Evolutionary conservation across 1,140 invertebrate genomes (phyloP), one percentile per base, ranked within the genome.

Genomic region (Trichonephila inaurata): DNA sequence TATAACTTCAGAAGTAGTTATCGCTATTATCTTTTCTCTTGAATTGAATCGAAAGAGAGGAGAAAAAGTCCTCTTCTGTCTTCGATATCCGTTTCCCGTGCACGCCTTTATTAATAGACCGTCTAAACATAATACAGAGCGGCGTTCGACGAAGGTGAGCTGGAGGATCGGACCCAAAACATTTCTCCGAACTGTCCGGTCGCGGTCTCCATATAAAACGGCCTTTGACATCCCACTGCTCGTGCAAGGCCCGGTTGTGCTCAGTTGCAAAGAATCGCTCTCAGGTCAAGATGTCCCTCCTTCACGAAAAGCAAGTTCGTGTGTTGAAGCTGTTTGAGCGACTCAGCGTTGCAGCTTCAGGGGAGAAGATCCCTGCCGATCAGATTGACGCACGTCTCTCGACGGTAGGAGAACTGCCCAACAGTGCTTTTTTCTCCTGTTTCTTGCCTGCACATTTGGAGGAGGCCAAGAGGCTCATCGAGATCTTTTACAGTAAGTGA

Each of bases 381-480:
- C 87, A 91, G 21, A 81, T 89, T 18, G 93, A 94, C 28, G 62
- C 81, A 0, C 28, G 93, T 61, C 64, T 94, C 12, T 44, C 8
- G 14, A 21, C 24, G 19, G 89, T 94, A 6, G 93, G 93, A n/a
- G 7, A n/a, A 21, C 51, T 94, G 81, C 44, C 87, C 21, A 82
- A 58, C 40, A 89, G 40, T 6, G 88, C 88, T 19, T 85, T 96
- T 5, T 69, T 96, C 72, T 94, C 94, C 2, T 95, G 95, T 51
- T 96, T 96, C 92, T 94, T 95, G 33, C 90, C 96, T 6, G 96
- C 96, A 81, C 94, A 95, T 64, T 44, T 96, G 24, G 83, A 90
- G 12, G 93, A 94, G 69, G 93, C 93, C 18, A 82, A 21, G 51
- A 91, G 64, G 69, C 93, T 94, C 33, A 69, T 86, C n/a, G 89